A percentile compares a stretch with the other conserved stretches of the same genome.
Evolutionary conservation across 2,888 invertebrate species (phyloP).

Genomic region (Ephialtes manifestator): DNA sequence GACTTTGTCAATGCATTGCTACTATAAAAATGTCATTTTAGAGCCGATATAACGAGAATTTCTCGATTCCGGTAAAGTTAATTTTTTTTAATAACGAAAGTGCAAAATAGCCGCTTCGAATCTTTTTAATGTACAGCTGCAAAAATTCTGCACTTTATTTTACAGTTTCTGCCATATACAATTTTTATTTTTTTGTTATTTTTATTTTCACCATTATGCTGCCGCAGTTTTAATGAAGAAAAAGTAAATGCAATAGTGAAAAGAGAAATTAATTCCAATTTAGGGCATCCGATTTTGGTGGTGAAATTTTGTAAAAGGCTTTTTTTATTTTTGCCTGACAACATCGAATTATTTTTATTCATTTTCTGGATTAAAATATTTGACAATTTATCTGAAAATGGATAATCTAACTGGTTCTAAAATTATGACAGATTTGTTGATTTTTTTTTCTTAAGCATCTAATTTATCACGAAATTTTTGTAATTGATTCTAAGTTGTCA

Average conservation of each 20-base stretch:
- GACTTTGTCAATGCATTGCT: neutral
- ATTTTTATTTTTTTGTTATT: neutral
- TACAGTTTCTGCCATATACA: neutral
- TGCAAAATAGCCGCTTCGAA: constrained; percentile 62
- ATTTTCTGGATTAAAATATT: too few species aligned
- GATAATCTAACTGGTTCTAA: too few species aligned
- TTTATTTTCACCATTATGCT: neutral
- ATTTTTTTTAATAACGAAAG: constrained; percentile 71
- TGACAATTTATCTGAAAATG: too few species aligned
- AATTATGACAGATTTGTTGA: too few species aligned
- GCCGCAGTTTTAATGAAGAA: neutral
- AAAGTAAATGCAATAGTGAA: neutral
- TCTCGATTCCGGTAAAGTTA: constrained; percentile 64
- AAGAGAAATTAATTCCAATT: neutral
- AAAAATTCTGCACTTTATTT: constrained; percentile 41
- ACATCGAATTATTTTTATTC: too few species aligned
- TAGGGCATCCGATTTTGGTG: too few species aligned
- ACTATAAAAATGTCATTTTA: constrained; percentile 61
- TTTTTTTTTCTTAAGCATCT: too few species aligned
- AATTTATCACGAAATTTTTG: too few species aligned
- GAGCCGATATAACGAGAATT: constrained; percentile 68
- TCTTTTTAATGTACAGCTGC: constrained; percentile 12
- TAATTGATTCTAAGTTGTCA: too few species aligned
- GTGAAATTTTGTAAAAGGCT: too few species aligned
- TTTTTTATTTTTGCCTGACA: too few species aligned